Base-by-base conservation (phyloP, 2,113 vertebrate genomes). In the Heterocephalus glaber region DNA sequence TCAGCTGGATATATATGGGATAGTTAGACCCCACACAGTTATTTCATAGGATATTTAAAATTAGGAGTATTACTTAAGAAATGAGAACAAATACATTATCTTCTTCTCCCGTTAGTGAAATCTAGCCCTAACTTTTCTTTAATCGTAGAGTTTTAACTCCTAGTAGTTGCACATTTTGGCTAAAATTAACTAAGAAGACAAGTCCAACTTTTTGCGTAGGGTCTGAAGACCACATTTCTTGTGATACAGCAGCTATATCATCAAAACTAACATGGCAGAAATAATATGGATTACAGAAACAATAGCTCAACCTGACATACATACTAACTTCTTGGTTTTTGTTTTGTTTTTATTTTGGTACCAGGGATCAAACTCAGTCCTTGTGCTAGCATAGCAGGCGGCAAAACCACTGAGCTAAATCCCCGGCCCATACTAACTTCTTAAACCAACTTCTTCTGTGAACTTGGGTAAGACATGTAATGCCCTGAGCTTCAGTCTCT, bases 31-130 rank as follows among this genome's bases (percentile, higher is more conserved):
- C 17, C 30, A 79, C 1, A 28, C 11, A 1, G 35, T 24, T 58
- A 61, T 90, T 87, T 85, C 70, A 95, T 41, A 52, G 80, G 24
- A 80, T n/a, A 90, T 44, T 92, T 80, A 70, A 96, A 86, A 92
- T 79, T 33, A 56, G 3, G 63, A 41, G 20, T 41, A 72, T 54
- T 94, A 47, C 24, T 92, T 89, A 60, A 92, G 14, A 70, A 89
- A n/a, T 65, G 89, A 87, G 19, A 65, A 16, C 83, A 87, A 84
- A 30, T 17, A 30, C 41, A 47, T 17, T 79, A 47, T 8, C 7
- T 79, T 95, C 76, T 77, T 52, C 63, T 80, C 22, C 70, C 92
- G 81, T 77, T 66, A 79, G 81, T 89, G 20, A 94, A 94, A 86
- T 56, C 52, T 86, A 83, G 77, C 65, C 33, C 30, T 72, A 82